Conservation (phyloP, 2,113 vertebrate species). For the Petromus typicus region DNA sequence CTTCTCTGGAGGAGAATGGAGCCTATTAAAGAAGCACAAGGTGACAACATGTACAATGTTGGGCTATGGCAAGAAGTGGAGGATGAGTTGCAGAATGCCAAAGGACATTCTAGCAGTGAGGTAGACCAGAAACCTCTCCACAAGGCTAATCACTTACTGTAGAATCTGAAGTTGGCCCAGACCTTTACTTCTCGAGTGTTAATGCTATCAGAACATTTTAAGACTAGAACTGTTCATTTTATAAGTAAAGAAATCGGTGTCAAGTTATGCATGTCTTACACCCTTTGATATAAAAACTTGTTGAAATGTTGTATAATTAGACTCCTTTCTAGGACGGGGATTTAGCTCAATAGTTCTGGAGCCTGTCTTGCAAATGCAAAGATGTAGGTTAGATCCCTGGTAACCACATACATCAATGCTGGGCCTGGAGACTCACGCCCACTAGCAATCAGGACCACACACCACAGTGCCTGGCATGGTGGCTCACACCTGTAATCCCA, state of each 20-base stretch:
- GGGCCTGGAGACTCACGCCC: no score
- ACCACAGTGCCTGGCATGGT: no score
- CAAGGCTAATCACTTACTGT: not conserved
- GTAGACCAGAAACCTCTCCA: not conserved
- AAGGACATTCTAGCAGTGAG: not conserved
- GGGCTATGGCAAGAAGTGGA: not conserved
- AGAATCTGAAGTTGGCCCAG: not conserved
- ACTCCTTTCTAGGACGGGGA: no score
- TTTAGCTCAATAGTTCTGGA: no score
- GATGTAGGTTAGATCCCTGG: no score
- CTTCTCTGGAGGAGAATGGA: not conserved
- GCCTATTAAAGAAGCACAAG: not conserved
- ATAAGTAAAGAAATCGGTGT: not conserved
- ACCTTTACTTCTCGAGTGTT: not conserved
- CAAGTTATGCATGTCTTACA: not conserved
- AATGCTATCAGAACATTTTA: not conserved
- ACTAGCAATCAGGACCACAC: no score
- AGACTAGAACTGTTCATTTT: not conserved
- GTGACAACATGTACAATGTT: not conserved
- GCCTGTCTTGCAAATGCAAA: no score
- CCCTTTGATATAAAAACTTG: not conserved
- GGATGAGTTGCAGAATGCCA: accelerated
- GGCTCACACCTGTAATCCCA: no score
- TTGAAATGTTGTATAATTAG: not conserved
- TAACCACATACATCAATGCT: no score